A percentile compares a stretch with the other conserved stretches of the same genome.
Evolutionary conservation across 2,113 vertebrate genomes (phyloP).

Genomic region (Forbesichthys agassizii): DNA sequence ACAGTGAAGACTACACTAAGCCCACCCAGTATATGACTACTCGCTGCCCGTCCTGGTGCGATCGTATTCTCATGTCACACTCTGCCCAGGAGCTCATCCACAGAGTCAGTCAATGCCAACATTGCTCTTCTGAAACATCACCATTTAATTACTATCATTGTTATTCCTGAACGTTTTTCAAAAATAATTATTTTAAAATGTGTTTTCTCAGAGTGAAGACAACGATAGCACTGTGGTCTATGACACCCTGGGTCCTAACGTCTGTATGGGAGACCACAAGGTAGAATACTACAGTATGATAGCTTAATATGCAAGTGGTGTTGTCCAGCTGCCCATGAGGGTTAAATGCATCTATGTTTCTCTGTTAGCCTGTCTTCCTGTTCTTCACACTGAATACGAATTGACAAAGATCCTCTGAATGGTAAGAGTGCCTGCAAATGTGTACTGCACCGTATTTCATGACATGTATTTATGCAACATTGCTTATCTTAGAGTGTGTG

Average conservation of each 20-base stretch:
- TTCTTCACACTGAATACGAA: constrained; percentile 76
- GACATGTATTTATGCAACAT: background rate
- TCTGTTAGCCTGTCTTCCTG: constrained; percentile 79
- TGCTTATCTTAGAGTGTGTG: constrained; percentile 15
- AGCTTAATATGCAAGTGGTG: background rate
- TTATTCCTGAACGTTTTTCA: background rate
- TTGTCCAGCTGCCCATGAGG: constrained; percentile 6
- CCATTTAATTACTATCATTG: background rate
- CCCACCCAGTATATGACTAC: constrained; percentile 83
- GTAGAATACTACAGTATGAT: constrained; percentile 60
- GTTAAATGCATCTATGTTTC: constrained; percentile 12
- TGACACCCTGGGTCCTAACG: constrained; percentile 75
- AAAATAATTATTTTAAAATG: constrained; percentile 3
- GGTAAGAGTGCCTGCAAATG: constrained; percentile 47
- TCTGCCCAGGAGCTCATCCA: constrained; percentile 59
- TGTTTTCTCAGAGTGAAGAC: constrained; percentile 57
- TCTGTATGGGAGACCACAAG: constrained; percentile 87
- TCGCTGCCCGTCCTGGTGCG: constrained; percentile 84
- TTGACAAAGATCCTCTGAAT: constrained; percentile 52
- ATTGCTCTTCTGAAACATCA: background rate
- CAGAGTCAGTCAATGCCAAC: constrained; percentile 60
- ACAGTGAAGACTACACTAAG: constrained; percentile 80
- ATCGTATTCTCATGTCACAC: constrained; percentile 81
- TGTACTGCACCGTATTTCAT: background rate
- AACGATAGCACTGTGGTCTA: constrained; percentile 64